A percentile compares a stretch with the other conserved stretches of the same genome.
Conservation (phyloP, 2,797 vertebrate genomes). For the Chlorospingus semifuscus region DNA sequence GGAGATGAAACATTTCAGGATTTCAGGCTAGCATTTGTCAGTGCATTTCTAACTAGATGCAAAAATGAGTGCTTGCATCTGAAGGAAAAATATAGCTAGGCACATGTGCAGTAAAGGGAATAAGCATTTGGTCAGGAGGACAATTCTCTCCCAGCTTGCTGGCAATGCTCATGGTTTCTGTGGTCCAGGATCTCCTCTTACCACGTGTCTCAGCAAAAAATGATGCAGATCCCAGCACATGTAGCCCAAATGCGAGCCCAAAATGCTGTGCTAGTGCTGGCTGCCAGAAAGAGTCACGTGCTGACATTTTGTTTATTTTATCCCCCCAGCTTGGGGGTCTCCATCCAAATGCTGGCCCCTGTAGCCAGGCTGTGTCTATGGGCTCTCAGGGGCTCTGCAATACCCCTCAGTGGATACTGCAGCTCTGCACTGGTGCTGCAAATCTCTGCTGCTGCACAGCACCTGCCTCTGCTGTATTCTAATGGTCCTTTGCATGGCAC, state of each 20-base stretch:
- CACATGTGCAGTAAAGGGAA: neutral
- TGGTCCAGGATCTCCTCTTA: neutral
- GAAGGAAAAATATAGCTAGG: neutral
- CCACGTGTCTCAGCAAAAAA: neutral
- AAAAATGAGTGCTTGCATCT: neutral
- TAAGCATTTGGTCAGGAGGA: neutral
- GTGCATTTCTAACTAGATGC: constrained; percentile 15
- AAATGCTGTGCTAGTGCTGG: neutral
- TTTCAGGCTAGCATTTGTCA: constrained; percentile 2
- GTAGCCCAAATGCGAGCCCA: neutral
- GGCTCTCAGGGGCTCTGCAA: neutral
- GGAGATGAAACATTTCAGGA: neutral
- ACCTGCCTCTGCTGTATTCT: neutral
- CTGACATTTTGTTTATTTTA: neutral
- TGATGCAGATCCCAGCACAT: neutral
- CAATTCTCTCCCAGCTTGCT: neutral
- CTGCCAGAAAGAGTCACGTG: accelerated
- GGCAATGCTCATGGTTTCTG: neutral
- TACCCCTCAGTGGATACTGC: neutral
- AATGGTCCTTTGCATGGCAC: neutral
- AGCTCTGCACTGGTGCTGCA: neutral
- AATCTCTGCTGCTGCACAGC: accelerated
- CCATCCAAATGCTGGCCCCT: neutral
- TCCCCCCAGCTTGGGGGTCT: neutral
- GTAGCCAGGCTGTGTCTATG: accelerated